phyloP scores from a whole-genome alignment of 2,113 vertebrate genomes.

The Parus major region DNA sequence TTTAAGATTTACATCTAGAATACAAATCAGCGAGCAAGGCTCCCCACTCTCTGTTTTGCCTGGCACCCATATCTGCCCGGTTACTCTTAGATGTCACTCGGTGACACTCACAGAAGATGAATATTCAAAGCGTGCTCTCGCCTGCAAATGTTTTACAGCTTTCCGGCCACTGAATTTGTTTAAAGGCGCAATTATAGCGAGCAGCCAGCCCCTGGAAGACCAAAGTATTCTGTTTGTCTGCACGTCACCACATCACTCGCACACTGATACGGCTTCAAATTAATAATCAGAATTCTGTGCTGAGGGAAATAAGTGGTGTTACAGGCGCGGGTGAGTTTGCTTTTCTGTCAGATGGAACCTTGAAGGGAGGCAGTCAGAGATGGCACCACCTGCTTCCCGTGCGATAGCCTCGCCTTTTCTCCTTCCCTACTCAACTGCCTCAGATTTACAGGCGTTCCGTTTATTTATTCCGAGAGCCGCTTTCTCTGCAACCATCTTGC shows the following conservation, averaged over 20 bases:
- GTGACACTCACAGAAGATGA: conserved; percentile 66
- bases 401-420: background rate
- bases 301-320: accelerated
- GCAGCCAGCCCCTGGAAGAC: conserved; percentile 51
- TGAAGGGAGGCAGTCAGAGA: accelerated
- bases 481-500: background rate
- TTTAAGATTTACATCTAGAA: conserved; percentile 71
- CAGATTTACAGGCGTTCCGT: accelerated
- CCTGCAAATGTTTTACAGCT: conserved; percentile 51
- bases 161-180: conserved; percentile 52
- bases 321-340: accelerated
- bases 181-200: conserved; percentile 38
- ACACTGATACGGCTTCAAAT: background rate
- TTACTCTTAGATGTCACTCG: conserved; percentile 43
- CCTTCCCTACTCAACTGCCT: background rate
- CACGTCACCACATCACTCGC: background rate
- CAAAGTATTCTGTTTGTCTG: background rate
- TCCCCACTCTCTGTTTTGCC: conserved; percentile 44
- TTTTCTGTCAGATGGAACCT: background rate
- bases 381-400: accelerated
- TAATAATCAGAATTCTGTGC: background rate
- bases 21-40: conserved; percentile 62
- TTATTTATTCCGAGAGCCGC: background rate
- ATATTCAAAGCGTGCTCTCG: conserved; percentile 70
- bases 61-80: conserved; percentile 64